Evolutionary conservation across 2,113 vertebrate genomes (phyloP).

Genomic region (Vulpes ferrilata): DNA sequence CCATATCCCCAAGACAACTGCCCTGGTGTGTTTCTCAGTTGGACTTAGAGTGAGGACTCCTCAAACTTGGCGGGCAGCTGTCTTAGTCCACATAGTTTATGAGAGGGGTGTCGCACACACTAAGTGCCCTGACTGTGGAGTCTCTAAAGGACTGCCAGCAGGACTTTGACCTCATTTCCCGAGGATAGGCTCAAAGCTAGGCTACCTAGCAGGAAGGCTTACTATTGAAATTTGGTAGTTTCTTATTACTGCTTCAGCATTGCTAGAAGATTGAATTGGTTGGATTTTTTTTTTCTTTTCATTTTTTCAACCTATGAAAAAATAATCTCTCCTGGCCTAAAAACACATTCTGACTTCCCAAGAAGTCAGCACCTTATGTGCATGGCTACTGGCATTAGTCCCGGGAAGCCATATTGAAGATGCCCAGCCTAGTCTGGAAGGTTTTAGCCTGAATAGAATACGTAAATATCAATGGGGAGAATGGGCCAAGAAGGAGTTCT

Average conservation of each 20-base stretch:
- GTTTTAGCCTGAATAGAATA: neutral
- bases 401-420: neutral
- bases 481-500: neutral
- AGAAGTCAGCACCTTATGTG: neutral
- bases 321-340: neutral
- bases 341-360: neutral
- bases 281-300: constrained; percentile 10
- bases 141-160: neutral
- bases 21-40: neutral
- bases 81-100: neutral
- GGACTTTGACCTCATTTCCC: neutral
- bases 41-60: neutral
- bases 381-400: neutral
- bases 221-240: neutral
- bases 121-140: neutral
- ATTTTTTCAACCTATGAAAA: neutral
- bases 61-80: neutral
- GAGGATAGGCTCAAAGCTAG: neutral
- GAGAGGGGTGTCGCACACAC: neutral
- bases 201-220: neutral
- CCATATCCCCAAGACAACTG: neutral
- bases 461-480: neutral
- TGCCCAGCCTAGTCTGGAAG: neutral
- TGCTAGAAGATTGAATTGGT: constrained; percentile 1
- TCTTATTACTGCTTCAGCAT: neutral